A percentile compares a stretch with the other conserved stretches of the same genome.
phyloP scores from a whole-genome alignment of 2,888 invertebrate species.

The Ecdyonurus torrentis region DNA sequence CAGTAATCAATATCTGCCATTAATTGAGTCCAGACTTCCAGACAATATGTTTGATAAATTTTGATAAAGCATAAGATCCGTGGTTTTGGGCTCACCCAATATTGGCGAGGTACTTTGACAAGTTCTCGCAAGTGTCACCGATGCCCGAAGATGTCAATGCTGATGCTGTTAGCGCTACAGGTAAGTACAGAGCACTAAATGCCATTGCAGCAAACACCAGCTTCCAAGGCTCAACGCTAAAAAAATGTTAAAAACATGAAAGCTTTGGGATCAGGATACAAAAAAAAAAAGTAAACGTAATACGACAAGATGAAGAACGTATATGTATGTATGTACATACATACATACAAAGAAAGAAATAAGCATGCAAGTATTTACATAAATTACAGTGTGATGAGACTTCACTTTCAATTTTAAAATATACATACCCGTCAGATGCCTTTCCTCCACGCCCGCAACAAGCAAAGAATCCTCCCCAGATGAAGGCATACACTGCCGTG shows the following conservation, averaged over 20 bases:
- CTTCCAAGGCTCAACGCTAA: not conserved
- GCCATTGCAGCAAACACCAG: not conserved
- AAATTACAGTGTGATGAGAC: too few relatives aligned
- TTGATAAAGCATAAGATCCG: too few relatives aligned
- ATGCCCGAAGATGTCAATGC: not conserved
- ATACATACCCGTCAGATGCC: not conserved
- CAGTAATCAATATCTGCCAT: not conserved
- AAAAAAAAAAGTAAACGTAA: too few relatives aligned
- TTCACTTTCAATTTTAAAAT: too few relatives aligned
- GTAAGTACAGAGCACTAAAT: not conserved
- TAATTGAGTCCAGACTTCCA: not conserved
- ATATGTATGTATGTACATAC: too few relatives aligned
- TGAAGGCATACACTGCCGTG: not conserved
- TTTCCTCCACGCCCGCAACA: not conserved
- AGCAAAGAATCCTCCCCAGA: not conserved
- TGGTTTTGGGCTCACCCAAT: not conserved
- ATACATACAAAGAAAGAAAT: too few relatives aligned
- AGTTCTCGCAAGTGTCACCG: not conserved
- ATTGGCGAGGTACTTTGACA: not conserved
- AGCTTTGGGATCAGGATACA: too few relatives aligned
- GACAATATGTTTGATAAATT: too few relatives aligned
- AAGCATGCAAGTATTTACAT: too few relatives aligned
- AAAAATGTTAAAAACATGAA: too few relatives aligned
- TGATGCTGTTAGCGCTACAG: not conserved
- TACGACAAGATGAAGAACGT: too few relatives aligned